Conservation (phyloP, 2,113 vertebrate species). For the Agelaius phoeniceus region DNA sequence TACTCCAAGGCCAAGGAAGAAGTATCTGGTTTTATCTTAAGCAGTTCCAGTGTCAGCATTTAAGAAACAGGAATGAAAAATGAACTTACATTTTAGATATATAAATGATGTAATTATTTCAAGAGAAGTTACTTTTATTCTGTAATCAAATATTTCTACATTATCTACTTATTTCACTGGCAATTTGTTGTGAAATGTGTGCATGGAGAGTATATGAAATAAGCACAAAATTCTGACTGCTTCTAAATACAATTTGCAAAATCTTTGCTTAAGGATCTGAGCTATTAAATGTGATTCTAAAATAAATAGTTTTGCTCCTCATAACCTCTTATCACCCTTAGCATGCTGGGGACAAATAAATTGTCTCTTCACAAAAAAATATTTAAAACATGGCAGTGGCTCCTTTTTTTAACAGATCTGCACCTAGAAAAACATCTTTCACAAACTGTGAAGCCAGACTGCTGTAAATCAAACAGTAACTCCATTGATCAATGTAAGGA, state of each 20-base stretch:
- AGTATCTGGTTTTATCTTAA: background rate
- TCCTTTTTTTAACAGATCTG: background rate
- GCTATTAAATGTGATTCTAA: background rate
- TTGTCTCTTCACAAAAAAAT: background rate
- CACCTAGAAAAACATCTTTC: slow-evolving; percentile 37
- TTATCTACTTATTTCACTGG: background rate
- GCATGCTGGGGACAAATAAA: background rate
- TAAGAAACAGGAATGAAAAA: background rate
- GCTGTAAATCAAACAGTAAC: slow-evolving; percentile 63
- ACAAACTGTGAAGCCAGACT: background rate
- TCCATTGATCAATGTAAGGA: slow-evolving; percentile 61
- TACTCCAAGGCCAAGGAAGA: background rate
- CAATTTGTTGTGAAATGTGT: background rate
- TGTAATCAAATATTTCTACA: background rate
- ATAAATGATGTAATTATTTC: background rate
- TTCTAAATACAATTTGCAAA: background rate
- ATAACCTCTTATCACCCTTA: background rate
- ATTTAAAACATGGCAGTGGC: background rate
- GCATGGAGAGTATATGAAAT: background rate
- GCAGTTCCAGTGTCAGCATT: background rate
- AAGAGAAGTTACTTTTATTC: background rate
- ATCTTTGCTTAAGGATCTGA: background rate
- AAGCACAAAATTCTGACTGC: background rate
- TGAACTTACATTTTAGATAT: background rate
- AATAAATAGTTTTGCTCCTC: background rate